Percentiles rank a stretch among this genome's conserved stretches.
These are phyloP conservation scores for Semaprochilodus insignis DNA, from an alignment of 2,797 vertebrate genomes.

Conservation along the genomic window DNA sequence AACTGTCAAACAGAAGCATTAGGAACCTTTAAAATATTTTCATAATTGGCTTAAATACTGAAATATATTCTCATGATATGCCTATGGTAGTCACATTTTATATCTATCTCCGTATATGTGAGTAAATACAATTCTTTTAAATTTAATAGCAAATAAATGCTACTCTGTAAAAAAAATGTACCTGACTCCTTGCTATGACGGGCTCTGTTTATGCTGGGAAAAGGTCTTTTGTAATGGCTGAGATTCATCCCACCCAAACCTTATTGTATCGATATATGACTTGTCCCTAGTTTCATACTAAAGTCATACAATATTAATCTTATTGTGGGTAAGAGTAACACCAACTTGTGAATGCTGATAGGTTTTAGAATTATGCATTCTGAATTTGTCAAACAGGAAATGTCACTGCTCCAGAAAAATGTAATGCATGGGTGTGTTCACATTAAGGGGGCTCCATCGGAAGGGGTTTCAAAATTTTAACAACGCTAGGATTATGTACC, in stretches of 20 bases:
- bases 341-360: conserved; percentile 17
- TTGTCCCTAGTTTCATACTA: background rate
- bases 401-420: conserved; percentile 1
- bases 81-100: conserved; percentile 67
- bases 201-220: conserved; percentile 49
- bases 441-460: background rate
- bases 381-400: conserved; percentile 29
- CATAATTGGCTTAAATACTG: conserved; percentile 69
- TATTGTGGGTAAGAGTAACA: no score
- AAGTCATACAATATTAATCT: conserved; percentile 4
- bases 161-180: conserved; percentile 62
- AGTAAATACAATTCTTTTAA: conserved; percentile 64
- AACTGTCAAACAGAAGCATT: conserved; percentile 66
- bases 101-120: conserved; percentile 65
- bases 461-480: background rate
- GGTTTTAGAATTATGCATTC: conserved; percentile 17
- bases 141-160: conserved; percentile 66
- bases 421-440: background rate
- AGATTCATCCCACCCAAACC: conserved; percentile 36
- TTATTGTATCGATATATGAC: background rate
- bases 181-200: conserved; percentile 53
- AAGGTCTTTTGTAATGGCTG: conserved; percentile 37
- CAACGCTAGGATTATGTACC: conserved; percentile 8
- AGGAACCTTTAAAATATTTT: conserved; percentile 64
- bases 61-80: conserved; percentile 74